Evolutionary conservation across 2,797 vertebrate genomes (phyloP).

Genomic region (Phrynocephalus forsythii): DNA sequence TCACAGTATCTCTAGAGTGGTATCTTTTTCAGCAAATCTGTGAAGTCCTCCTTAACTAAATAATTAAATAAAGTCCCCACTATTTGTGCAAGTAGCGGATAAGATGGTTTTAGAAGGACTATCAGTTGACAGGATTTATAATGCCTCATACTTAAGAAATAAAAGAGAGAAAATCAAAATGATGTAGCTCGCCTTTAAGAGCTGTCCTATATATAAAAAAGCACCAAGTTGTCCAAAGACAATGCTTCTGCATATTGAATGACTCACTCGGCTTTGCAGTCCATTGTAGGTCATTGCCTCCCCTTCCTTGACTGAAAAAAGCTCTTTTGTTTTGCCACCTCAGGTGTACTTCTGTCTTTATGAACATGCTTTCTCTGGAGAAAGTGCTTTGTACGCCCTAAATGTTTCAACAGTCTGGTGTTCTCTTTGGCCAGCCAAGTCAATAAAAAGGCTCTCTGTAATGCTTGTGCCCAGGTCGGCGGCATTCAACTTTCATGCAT

Average conservation of each 20-base stretch:
- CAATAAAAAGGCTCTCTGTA: constrained; percentile 61
- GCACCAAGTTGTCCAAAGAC: constrained; percentile 29
- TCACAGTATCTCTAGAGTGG: too few relatives aligned
- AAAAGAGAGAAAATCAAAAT: neutral
- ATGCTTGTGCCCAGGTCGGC: constrained; percentile 62
- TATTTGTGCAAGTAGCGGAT: neutral
- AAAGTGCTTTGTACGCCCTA: constrained; percentile 55
- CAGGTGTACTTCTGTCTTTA: constrained; percentile 57
- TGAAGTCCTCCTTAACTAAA: neutral
- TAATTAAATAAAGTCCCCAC: neutral
- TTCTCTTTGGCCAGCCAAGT: constrained; percentile 59
- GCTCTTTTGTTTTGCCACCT: constrained; percentile 45
- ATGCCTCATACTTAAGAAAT: neutral
- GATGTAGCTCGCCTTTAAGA: neutral
- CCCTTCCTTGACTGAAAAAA: constrained; percentile 27
- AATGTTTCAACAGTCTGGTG: constrained; percentile 67
- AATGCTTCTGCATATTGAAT: constrained; percentile 32
- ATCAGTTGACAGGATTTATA: neutral
- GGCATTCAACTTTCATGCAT: constrained; percentile 73
- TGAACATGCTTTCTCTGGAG: constrained; percentile 52
- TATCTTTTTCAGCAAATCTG: neutral
- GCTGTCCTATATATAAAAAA: neutral
- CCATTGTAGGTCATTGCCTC: constrained; percentile 4
- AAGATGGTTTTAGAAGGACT: too few relatives aligned
- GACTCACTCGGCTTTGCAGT: constrained; percentile 39